Evolutionary conservation across 2,888 invertebrate species (phyloP).

Genomic region (Parthenolecanium corni): DNA sequence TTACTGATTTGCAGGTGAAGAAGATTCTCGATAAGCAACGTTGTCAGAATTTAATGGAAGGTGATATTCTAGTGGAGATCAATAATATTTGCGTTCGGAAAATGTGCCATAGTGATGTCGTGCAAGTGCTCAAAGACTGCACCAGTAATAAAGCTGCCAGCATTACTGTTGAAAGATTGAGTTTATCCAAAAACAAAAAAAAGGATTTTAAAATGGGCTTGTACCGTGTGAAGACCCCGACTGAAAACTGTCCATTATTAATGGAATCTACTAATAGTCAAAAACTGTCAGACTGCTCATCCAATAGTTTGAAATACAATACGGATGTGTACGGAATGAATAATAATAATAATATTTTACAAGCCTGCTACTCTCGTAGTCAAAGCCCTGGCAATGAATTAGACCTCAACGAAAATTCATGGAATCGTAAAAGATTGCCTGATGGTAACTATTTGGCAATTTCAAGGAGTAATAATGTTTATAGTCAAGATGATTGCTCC

Average conservation of each 20-base stretch:
- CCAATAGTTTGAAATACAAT: conserved; percentile 1
- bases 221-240: conserved; percentile 82
- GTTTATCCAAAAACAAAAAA: conserved; percentile 32
- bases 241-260: conserved; percentile 40
- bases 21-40: conserved; percentile 76
- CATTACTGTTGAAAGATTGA: conserved; percentile 75
- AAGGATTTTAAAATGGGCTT: conserved; percentile 38
- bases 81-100: conserved; percentile 75
- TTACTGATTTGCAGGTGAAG: conserved; percentile 40
- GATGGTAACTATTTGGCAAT: conserved; percentile 15
- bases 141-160: conserved; percentile 75
- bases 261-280: conserved; percentile 18
- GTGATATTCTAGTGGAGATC: conserved; percentile 83
- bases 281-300: conserved; percentile 16
- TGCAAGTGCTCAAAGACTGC: conserved; percentile 71
- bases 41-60: conserved; percentile 83
- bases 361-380: conserved; percentile 33
- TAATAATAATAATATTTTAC: conserved; percentile 17
- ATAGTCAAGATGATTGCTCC: conserved; percentile 1
- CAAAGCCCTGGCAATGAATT: conserved; percentile 34
- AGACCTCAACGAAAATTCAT: conserved; percentile 30
- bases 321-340: conserved; percentile 26
- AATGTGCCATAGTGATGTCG: conserved; percentile 85
- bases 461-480: conserved; percentile 9
- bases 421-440: conserved; percentile 23